Conservation (phyloP, 2,797 vertebrate species). For the Sebastes oblongus region DNA sequence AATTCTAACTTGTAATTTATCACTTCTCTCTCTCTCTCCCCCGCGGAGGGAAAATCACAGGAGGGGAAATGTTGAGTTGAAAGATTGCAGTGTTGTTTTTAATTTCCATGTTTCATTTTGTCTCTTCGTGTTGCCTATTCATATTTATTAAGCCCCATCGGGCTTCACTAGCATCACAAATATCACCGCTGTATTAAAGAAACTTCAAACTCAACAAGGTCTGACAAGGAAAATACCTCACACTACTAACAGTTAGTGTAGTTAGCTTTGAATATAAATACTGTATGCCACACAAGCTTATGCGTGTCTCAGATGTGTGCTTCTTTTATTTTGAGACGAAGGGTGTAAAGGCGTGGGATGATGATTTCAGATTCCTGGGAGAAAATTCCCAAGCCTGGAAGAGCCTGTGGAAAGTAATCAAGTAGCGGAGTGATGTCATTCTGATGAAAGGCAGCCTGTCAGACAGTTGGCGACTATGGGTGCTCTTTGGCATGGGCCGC, state of each 20-base stretch:
- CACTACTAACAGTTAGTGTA: not conserved
- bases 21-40: constrained; percentile 35
- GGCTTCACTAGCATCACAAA: constrained; percentile 1
- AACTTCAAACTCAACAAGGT: not conserved
- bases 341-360: constrained; percentile 61
- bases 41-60: constrained; percentile 42
- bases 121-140: not conserved
- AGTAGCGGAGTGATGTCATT: constrained; percentile 81
- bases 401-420: constrained; percentile 80
- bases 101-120: constrained; percentile 30
- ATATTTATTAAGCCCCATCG: constrained; percentile 16
- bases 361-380: constrained; percentile 74
- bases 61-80: constrained; percentile 42
- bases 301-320: constrained; percentile 44
- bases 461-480: constrained; percentile 76
- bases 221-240: not conserved
- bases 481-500: constrained; percentile 67
- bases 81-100: constrained; percentile 56
- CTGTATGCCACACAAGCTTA: constrained; percentile 32
- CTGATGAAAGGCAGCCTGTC: constrained; percentile 80
- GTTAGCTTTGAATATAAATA: constrained; percentile 30
- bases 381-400: constrained; percentile 77
- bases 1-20: constrained; percentile 77
- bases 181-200: not conserved
- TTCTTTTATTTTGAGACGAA: constrained; percentile 53